Evolutionary conservation across 1,140 invertebrate genomes (phyloP).

Genomic region (Atta colombica): DNA sequence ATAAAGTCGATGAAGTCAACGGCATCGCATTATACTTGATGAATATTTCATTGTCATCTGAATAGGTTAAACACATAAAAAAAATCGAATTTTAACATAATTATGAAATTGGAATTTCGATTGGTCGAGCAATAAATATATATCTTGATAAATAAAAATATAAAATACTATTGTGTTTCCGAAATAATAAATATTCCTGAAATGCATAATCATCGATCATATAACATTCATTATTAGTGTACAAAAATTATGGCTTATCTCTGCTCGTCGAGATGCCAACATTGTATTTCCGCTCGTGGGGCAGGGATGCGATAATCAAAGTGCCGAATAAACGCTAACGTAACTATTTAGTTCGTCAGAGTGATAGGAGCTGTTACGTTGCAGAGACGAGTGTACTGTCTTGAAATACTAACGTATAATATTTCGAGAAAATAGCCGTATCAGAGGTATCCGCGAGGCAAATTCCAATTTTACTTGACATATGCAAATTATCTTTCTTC

Average conservation of each 20-base stretch:
- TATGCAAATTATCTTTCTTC: background rate
- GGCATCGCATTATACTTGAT: conserved; percentile 24
- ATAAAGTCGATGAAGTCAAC: conserved; percentile 35
- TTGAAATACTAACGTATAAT: conserved; percentile 60
- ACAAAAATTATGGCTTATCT: conserved; percentile 7
- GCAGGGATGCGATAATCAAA: conserved; percentile 3
- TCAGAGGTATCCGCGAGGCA: conserved; percentile 15
- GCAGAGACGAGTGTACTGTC: background rate
- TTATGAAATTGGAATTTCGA: conserved; percentile 51
- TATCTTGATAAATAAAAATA: background rate
- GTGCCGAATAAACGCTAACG: conserved; percentile 40
- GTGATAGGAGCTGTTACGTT: conserved; percentile 15
- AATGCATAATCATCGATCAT: conserved; percentile 27
- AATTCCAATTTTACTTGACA: conserved; percentile 51
- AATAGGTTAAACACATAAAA: conserved; percentile 21
- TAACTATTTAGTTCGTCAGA: conserved; percentile 4
- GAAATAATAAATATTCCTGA: background rate
- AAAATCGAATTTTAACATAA: conserved; percentile 54
- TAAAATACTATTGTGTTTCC: background rate
- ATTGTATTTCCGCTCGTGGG: conserved; percentile 22
- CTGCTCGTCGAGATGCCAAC: background rate
- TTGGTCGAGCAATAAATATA: background rate
- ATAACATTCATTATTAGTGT: background rate
- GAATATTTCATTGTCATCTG: conserved; percentile 55
- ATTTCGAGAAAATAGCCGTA: conserved; percentile 45